Base-by-base conservation (phyloP, 2,113 vertebrate genomes). In the Gobio gobio region DNA sequence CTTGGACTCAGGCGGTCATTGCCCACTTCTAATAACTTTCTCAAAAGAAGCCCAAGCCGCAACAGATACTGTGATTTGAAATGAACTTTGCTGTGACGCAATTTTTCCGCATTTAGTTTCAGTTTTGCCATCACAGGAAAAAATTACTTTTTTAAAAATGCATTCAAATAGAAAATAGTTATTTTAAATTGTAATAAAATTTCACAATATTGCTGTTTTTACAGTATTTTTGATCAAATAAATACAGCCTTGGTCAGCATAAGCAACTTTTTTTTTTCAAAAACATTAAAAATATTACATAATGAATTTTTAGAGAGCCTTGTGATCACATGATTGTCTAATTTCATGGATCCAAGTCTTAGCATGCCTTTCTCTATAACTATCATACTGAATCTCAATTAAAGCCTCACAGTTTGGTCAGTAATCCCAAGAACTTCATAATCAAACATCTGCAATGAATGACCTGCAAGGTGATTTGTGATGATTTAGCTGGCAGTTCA, bases 21-120 rank as follows among this genome's bases (percentile, higher is more conserved):
- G 85, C 87, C 83, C 78, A 75, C 8, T 87, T 89, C 86, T 89
- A 89, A 88, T 88, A 89, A 90, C 83, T 80, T 87, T 86, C 74
- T 87, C 45, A 85, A 87, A 87, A 81, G 73, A 88, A 83, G 85
- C 82, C 66, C 49, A 54, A 56, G 33, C 78, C 29, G 75, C 61
- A 86, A 84, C 47, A 84, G 86, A 89, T 88, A 72, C 70, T 78
- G 79, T 88, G 83, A 88, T 88, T 87, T 87, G 45, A 78, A 87
- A 80, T 76, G 9, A 54, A 68, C 72, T 86, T 82, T 82, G 61
- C 76, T 81, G n/a, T 73, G 61, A 54, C 51, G 64, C 85, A 47
- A 20, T 40, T 70, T 49, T 14, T 45, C 13, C 45, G 51, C 22
- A 49, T 47, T 47, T 26, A 16, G 0, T 45, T 72, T 43, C 22